Evolutionary conservation across 92 coral and sea anemone genomes (phyloP), one percentile per base, ranked within the genome.

Genomic region (Bergia sp.): DNA sequence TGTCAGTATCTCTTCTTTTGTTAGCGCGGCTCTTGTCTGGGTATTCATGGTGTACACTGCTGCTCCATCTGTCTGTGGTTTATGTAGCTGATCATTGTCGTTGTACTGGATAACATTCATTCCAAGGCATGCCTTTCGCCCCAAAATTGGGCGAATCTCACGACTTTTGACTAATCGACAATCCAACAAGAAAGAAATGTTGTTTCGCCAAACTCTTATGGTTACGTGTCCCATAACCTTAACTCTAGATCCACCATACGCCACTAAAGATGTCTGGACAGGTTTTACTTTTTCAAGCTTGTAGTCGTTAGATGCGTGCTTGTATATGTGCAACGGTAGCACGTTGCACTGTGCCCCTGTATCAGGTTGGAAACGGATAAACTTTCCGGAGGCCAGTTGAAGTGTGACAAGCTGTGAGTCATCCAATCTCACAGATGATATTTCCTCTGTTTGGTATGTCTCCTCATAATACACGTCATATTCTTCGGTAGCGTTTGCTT

Each of bases 281-380:
- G 89, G 93, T 15, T 88, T 76, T 9, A 94, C 88, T 20, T 76
- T 77, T 73, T 61, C 88, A 5, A 94, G 89, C 37, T 74, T 72
- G 49, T 15, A 18, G 86, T 94, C 96, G 12, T 82, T 85, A 2
- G 88, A 37, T 1, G 94, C 96, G 55, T 94, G 47, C 91, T 86
- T 90, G 93, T 92, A 92, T 18, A 92, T 18, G 90, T 92, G 86
- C 37, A 92, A 38, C 13, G 92, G 95, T 5, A 90, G 20, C n/a
- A 89, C 92, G 37, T 91, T 92, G 88, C 95, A 94, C 89, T 94
- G 96, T 65, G 94, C 93, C 16, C 92, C 93, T 58, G 94, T 92
- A 71, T 94, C 92, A 0, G 96, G 92, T 78, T 94, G 96, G 73
- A 90, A 92, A 40, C 93, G 93, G 44, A 92, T 37, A 69, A n/a